Evolutionary conservation across 2,113 vertebrate genomes (phyloP).

Genomic region (Orientallactaga bullata): DNA sequence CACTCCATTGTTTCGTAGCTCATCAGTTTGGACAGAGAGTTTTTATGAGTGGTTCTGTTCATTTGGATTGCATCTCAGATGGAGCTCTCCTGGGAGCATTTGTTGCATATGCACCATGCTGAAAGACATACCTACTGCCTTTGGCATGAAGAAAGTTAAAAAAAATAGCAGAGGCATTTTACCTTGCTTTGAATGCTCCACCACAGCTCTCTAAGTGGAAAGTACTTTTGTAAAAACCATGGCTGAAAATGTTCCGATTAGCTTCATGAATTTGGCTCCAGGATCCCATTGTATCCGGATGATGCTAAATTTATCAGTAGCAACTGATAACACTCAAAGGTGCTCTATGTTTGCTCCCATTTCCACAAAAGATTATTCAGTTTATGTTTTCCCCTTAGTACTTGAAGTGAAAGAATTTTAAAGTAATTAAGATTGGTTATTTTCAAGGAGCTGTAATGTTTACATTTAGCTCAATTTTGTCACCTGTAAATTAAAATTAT

Average conservation of each 20-base stretch:
- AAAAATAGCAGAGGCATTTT: not conserved
- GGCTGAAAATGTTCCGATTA: not conserved
- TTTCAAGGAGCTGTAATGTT: slow-evolving; percentile 67
- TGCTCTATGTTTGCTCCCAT: not conserved
- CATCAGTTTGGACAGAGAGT: not conserved
- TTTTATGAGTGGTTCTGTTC: slow-evolving; percentile 37
- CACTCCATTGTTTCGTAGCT: not conserved
- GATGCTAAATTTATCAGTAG: slow-evolving; percentile 41
- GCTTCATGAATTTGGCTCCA: not conserved
- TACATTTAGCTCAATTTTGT: slow-evolving; percentile 54
- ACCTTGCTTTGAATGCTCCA: not conserved
- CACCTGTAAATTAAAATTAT: slow-evolving; percentile 68
- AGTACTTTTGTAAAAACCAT: not conserved
- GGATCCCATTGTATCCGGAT: not conserved
- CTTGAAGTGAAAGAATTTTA: slow-evolving; percentile 52
- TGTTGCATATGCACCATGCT: slow-evolving; percentile 13
- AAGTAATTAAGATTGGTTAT: slow-evolving; percentile 56
- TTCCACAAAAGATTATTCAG: slow-evolving; percentile 18
- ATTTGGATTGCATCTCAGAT: slow-evolving; percentile 40
- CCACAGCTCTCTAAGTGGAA: slow-evolving; percentile 30
- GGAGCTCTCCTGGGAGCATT: not conserved
- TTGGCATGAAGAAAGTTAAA: slow-evolving; percentile 10
- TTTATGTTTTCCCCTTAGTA: not conserved
- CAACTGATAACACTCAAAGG: not conserved
- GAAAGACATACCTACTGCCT: slow-evolving; percentile 36